Evolutionary conservation across 2,797 vertebrate genomes (phyloP).

Genomic region (Hippocampus kuda): DNA sequence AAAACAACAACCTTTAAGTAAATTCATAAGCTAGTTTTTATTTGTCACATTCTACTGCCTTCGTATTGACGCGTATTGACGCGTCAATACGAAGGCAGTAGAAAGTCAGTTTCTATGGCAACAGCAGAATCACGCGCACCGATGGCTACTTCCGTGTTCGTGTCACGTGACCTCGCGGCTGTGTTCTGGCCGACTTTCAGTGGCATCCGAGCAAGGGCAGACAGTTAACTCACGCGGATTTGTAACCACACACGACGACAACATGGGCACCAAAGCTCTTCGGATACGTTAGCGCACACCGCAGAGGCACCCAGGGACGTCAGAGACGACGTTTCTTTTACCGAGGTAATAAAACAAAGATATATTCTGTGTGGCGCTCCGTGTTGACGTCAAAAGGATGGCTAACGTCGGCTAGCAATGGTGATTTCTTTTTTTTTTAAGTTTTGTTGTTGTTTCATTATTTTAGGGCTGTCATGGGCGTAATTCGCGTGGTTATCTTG

Average conservation of each 20-base stretch:
- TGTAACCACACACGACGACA: background rate
- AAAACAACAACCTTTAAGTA: too few species aligned
- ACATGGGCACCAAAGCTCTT: conserved; percentile 22
- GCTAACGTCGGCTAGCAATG: conserved; percentile 23
- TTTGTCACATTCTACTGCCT: too few species aligned
- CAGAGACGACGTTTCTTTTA: background rate
- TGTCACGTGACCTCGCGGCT: conserved; percentile 34
- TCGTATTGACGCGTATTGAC: too few species aligned
- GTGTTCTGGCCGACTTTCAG: background rate
- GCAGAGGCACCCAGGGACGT: background rate
- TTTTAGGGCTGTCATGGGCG: background rate
- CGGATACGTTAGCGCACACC: conserved; percentile 8
- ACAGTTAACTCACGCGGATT: background rate
- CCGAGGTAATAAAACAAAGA: conserved; percentile 22
- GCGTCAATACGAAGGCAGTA: too few species aligned
- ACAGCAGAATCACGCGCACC: conserved; percentile 3
- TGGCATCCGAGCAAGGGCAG: background rate
- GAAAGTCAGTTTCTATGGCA: conserved; percentile 27
- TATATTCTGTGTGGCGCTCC: background rate
- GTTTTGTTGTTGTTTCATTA: background rate
- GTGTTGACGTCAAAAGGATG: conserved; percentile 19
- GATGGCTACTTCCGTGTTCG: background rate
- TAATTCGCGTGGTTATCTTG: background rate
- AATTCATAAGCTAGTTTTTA: too few species aligned
- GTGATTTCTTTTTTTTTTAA: background rate